Base-by-base conservation (phyloP, 2,113 vertebrate genomes). In the Chamaea fasciata region DNA sequence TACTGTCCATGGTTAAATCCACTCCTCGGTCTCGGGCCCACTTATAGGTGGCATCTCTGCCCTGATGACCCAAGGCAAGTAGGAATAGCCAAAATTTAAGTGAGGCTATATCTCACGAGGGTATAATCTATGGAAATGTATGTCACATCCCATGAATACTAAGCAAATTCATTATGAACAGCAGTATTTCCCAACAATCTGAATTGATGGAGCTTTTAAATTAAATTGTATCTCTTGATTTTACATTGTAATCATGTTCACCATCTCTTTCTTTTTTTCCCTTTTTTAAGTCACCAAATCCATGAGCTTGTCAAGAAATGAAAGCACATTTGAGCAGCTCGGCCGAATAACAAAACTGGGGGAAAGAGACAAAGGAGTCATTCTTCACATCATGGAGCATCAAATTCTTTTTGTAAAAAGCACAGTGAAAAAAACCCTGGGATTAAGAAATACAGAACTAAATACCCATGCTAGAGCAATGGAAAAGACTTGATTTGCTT, bases 91-190 rank as follows among this genome's bases (percentile, higher is more conserved):
- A 90, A 47, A 10, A 3, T 65, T 94, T 93, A 95, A 95, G 74
- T 83, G 83, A 93, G 39, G 47, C 64, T 91, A 20, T 90, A 83
- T 81, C 44, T 92, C 92, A 89, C 53, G 82, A 42, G 67, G 68
- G 52, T 60, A 70, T 82, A 95, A 94, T 95, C 69, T 89, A 81
- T 87, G 89, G 67, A 94, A 94, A 93, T 87, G 5, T 57, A 80
- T 52, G 56, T 83, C 77, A 24, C 16, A 22, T 75, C 6, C 52
- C 33, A 83, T 91, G 78, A 95, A 92, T 94, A 91, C 56, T 68
- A 92, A 96, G 63, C 19, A 92, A 90, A 89, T 74, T 63, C 52
- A 50, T 89, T 91, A 80, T n/a, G 26, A 92, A 89, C 77, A 84
- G 62, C 41, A 79, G 62, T 69, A 67, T 94, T 95, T 89, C 49